Conservation (phyloP, 2,113 vertebrate species). For the Rattus rattus region DNA sequence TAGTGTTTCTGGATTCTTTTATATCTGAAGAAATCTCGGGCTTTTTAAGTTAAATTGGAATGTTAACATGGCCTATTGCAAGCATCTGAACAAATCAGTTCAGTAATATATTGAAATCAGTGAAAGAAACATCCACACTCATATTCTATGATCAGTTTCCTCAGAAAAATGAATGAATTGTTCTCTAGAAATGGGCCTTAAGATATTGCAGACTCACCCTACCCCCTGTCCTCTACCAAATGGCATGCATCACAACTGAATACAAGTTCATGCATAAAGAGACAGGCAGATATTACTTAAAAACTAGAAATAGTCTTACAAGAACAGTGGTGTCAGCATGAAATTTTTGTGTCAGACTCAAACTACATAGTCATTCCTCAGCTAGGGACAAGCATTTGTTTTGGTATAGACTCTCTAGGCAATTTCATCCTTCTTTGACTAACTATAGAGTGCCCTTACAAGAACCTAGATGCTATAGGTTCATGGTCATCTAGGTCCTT, state of each 20-base stretch:
- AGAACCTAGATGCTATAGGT: neutral
- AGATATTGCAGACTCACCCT: neutral
- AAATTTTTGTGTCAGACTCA: neutral
- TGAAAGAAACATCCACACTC: neutral
- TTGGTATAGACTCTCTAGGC: neutral
- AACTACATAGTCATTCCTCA: neutral
- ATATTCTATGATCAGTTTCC: neutral
- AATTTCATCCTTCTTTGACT: neutral
- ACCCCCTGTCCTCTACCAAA: neutral
- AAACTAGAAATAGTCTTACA: neutral
- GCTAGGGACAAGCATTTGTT: neutral
- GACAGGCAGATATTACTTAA: neutral
- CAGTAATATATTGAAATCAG: neutral
- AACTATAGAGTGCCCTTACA: too few relatives aligned
- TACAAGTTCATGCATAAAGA: slow-evolving; percentile 9
- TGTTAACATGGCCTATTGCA: neutral
- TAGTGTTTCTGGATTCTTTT: neutral
- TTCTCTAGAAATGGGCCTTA: neutral
- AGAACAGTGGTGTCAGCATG: neutral
- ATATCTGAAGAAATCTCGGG: neutral
- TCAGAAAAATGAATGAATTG: neutral
- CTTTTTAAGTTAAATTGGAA: neutral
- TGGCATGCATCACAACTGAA: neutral
- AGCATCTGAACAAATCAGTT: neutral
- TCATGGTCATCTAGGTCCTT: too few relatives aligned